These are phyloP conservation scores for Probaryconus sp. DNA, from an alignment of 1,140 invertebrate species.

Conservation along the genomic window DNA sequence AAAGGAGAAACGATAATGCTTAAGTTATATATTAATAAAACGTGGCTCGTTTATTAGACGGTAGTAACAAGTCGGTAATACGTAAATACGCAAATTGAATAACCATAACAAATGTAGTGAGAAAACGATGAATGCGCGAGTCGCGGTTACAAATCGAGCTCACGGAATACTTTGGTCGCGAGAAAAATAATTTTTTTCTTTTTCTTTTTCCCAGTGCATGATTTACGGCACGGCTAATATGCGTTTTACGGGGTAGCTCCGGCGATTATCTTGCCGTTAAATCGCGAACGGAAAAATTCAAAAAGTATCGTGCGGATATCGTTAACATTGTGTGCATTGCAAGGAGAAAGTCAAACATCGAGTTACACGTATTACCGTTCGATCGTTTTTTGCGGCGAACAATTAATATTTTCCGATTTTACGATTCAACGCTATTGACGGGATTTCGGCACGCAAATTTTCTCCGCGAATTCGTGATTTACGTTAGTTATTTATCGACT, in stretches of 20 bases:
- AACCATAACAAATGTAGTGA: slow-evolving; percentile 49
- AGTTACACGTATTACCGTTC: not conserved
- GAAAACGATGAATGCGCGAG: slow-evolving; percentile 46
- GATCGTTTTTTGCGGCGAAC: slow-evolving; percentile 10
- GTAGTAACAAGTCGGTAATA: slow-evolving; percentile 48
- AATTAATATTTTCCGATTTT: slow-evolving; percentile 36
- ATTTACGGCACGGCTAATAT: slow-evolving; percentile 48
- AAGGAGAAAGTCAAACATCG: slow-evolving; percentile 28
- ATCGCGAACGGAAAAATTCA: slow-evolving; percentile 39
- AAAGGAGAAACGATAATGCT: slow-evolving; percentile 34
- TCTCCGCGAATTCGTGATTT: not conserved
- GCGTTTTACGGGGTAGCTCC: slow-evolving; percentile 44
- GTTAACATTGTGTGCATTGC: slow-evolving; percentile 43
- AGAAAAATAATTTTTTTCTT: slow-evolving; percentile 42
- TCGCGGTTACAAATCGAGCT: slow-evolving; percentile 14
- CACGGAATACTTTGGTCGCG: slow-evolving; percentile 4
- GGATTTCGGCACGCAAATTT: slow-evolving; percentile 16
- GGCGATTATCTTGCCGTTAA: slow-evolving; percentile 53
- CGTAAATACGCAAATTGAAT: slow-evolving; percentile 48
- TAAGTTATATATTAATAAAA: slow-evolving; percentile 47
- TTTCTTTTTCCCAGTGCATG: slow-evolving; percentile 48
- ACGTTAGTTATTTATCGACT: not conserved
- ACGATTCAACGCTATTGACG: slow-evolving; percentile 25
- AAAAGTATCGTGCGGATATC: slow-evolving; percentile 38
- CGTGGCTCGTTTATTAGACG: slow-evolving; percentile 44